Percentiles rank a stretch among this genome's conserved stretches.
These are phyloP conservation scores for Trinorchestia longiramus DNA, from an alignment of 1,140 invertebrate genomes.

Conservation along the genomic window DNA sequence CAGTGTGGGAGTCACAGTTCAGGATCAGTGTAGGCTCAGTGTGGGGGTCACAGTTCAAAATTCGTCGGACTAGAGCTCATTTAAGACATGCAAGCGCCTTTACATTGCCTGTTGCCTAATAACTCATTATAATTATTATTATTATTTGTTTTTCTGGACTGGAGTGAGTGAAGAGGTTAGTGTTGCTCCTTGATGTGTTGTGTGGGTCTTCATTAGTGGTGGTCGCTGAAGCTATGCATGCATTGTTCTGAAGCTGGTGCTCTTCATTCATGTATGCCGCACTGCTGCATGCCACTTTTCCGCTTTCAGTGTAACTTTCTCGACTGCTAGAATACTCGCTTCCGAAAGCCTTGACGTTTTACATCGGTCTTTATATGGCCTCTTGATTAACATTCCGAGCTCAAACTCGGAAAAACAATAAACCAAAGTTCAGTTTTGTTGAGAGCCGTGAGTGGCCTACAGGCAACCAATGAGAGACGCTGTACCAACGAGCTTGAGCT, in stretches of 20 bases:
- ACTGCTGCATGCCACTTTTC: not conserved
- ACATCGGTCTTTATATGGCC: constrained; percentile 14
- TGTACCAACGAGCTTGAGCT: not conserved
- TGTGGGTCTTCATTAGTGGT: not conserved
- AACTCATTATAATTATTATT: too few species aligned
- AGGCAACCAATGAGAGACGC: not conserved
- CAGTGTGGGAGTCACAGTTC: too few species aligned
- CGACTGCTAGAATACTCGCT: not conserved
- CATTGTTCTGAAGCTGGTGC: not conserved
- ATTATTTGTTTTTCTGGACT: too few species aligned
- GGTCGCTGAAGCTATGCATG: not conserved
- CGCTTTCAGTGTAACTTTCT: not conserved
- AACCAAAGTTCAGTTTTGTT: constrained; percentile 25
- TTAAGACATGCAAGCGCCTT: too few species aligned
- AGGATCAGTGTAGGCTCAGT: too few species aligned
- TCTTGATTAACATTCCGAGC: constrained; percentile 43
- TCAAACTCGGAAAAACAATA: constrained; percentile 1
- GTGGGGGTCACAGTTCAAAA: too few species aligned
- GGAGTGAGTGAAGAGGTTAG: too few species aligned
- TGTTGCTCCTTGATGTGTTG: too few species aligned
- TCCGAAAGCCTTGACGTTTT: constrained; percentile 29
- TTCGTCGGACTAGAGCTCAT: too few species aligned
- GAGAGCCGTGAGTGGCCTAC: not conserved
- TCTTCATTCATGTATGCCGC: not conserved
- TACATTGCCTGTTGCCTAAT: too few species aligned